These are phyloP conservation scores for Drosophila pseudotakahashii DNA, from an alignment of 2,888 invertebrate species.

Conservation along the genomic window DNA sequence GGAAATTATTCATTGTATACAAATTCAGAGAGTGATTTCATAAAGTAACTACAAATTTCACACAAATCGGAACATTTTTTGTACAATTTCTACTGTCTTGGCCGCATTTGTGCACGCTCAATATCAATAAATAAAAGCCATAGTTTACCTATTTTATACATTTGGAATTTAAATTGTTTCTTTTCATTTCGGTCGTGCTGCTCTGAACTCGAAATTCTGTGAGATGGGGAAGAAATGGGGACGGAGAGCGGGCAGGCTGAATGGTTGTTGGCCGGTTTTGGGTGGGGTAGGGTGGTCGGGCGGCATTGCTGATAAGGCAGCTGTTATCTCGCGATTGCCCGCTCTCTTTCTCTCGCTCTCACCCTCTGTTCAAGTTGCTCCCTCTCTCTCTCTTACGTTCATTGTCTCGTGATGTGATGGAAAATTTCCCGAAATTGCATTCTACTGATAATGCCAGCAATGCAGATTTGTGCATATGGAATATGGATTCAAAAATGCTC, in stretches of 20 bases:
- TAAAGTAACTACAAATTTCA: not conserved
- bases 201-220: slow-evolving; percentile 11
- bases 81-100: not conserved
- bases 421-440: slow-evolving; percentile 65
- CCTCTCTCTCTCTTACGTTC: slow-evolving; percentile 23
- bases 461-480: slow-evolving; percentile 43
- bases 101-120: slow-evolving; percentile 6
- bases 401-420: slow-evolving; percentile 50
- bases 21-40: not conserved
- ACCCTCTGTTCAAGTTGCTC: not conserved
- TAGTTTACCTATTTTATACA: slow-evolving; percentile 49
- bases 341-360: slow-evolving; percentile 6
- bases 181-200: slow-evolving; percentile 24
- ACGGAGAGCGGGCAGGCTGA: not conserved
- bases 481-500: slow-evolving; percentile 1
- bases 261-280: slow-evolving; percentile 11
- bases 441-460: slow-evolving; percentile 43
- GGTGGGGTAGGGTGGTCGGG: not conserved
- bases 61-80: not conserved
- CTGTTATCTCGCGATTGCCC: slow-evolving; percentile 29
- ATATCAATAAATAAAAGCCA: slow-evolving; percentile 53
- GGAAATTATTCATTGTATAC: not conserved
- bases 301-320: slow-evolving; percentile 32
- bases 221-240: not conserved
- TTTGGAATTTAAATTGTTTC: slow-evolving; percentile 44